These are phyloP conservation scores for Himantopus leucocephalus DNA, from an alignment of 2,113 vertebrate genomes.

Conservation along the genomic window DNA sequence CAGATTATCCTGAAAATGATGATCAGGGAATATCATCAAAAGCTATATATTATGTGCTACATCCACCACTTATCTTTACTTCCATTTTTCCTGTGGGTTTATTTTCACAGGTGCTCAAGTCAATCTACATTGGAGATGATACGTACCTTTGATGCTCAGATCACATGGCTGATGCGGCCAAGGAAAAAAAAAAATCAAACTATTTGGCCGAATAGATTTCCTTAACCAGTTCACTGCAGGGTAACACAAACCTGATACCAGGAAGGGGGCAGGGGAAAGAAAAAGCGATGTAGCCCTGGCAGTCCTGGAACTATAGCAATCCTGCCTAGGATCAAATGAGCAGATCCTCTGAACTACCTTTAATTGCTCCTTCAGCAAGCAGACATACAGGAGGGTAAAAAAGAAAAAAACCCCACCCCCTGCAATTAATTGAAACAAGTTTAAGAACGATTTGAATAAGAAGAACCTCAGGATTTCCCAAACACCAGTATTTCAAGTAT, in stretches of 20 bases:
- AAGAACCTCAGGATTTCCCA: background rate
- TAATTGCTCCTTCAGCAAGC: background rate
- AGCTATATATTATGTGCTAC: background rate
- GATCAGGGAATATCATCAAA: background rate
- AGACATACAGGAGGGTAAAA: background rate
- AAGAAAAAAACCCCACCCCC: background rate
- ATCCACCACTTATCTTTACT: background rate
- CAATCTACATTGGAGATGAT: background rate
- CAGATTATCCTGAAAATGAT: background rate
- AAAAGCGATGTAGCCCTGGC: background rate
- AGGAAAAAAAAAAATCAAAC: background rate
- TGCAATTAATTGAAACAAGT: background rate
- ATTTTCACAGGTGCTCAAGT: background rate
- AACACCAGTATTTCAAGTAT: slow-evolving; percentile 38
- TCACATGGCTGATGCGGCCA: background rate
- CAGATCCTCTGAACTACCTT: background rate
- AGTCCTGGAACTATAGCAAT: background rate
- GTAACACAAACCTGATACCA: background rate
- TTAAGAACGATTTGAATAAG: background rate
- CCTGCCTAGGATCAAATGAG: background rate
- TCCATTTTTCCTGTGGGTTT: background rate
- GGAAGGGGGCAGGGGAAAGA: background rate
- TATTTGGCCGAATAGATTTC: background rate
- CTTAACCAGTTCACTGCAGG: background rate
- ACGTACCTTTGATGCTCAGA: background rate